Base-by-base conservation (phyloP, 2,888 invertebrate genomes). In the Oligia latruncula region DNA sequence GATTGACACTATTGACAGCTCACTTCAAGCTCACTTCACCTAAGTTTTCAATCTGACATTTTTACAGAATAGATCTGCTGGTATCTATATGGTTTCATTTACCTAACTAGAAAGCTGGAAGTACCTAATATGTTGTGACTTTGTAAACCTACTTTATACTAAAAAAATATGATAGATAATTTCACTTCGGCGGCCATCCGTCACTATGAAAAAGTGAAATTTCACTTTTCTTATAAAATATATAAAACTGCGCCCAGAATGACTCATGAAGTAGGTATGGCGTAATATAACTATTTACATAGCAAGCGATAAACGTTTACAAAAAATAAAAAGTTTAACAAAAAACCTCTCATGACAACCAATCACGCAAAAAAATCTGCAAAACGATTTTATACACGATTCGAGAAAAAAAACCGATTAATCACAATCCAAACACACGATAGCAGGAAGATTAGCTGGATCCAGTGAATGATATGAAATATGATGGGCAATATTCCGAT, bases 401-500 rank as follows among this genome's bases (percentile, higher is more conserved):
- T 68, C 4, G 77, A 49, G 15, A 70, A 40, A 72, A 75, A 78
- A 80, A 79, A 72, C 0, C 72, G 62, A 82, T 82, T 71, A 80
- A 81, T 82, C 77, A 83, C 64, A 77, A 73, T 80, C 43, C 58
- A 78, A 82, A 86, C 60, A 83, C 55, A 46, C 68, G 81, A 80
- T 86, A 86, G 43, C 72, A 64, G 68, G 71, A 60, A 84, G 82
- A 89, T 88, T 84, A 88, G 70, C 62, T 60, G 43, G 78, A 86
- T 88, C 75, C 74, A 65, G 72, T 65, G 81, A 86, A 80, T 71
- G 77, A 83, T 74, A 90, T 91, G 88, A 90, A 90, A 89, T 90
- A 92, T 90, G 83, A 86, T 78, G 83, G 87, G 90, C 88, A 85
- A 89, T 91, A 93, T 91, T 91, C 88, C 90, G 92, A 93, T 92